phyloP scores from a whole-genome alignment of 2,888 invertebrate species.

The Thera obeliscata region DNA sequence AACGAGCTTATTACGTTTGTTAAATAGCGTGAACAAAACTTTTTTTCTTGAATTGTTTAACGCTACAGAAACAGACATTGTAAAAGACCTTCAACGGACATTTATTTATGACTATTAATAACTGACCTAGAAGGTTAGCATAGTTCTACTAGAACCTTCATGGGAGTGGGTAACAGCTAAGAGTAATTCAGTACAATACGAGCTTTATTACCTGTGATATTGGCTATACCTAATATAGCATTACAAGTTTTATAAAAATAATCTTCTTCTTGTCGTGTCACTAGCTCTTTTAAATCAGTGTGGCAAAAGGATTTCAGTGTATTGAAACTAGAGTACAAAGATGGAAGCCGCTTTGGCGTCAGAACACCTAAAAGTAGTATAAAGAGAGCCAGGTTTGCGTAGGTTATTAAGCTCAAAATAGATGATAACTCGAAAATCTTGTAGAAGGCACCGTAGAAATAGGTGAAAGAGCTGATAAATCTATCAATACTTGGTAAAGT shows the following conservation, averaged over 20 bases:
- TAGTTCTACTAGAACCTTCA: neutral
- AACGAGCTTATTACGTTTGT: slow-evolving; percentile 25
- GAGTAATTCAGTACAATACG: neutral
- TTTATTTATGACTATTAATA: neutral
- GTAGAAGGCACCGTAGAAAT: neutral
- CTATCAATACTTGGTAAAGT: slow-evolving; percentile 20
- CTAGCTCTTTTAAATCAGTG: too few relatives aligned
- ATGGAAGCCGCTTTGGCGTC: too few relatives aligned
- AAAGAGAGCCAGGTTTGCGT: too few relatives aligned
- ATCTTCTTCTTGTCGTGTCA: too few relatives aligned
- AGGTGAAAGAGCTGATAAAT: slow-evolving; percentile 10
- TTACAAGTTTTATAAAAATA: too few relatives aligned
- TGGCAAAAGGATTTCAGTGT: too few relatives aligned
- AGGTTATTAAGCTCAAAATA: too few relatives aligned
- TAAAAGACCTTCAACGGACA: neutral
- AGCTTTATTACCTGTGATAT: neutral
- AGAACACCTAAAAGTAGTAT: too few relatives aligned
- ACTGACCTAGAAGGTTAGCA: neutral
- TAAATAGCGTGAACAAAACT: slow-evolving; percentile 23
- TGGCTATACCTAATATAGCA: too few relatives aligned
- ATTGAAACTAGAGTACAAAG: too few relatives aligned
- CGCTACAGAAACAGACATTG: neutral
- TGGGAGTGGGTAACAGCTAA: neutral
- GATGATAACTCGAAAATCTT: too few relatives aligned
- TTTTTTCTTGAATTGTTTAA: neutral